Base-by-base conservation (phyloP, 2,888 invertebrate species). In the Diaprepes abbreviatus region DNA sequence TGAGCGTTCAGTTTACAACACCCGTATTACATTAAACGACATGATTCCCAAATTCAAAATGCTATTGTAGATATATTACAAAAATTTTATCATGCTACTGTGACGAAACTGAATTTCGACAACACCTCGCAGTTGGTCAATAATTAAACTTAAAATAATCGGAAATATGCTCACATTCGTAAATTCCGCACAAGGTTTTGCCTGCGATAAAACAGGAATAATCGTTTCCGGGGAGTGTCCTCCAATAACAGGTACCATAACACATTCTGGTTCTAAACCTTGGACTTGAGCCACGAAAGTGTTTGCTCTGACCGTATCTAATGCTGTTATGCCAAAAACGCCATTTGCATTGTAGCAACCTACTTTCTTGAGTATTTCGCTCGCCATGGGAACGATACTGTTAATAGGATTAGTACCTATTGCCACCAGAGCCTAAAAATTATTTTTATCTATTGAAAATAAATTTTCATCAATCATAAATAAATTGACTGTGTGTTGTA, bases 191-290 rank as follows among this genome's bases (percentile, higher is more conserved):
- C 80, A 80, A 1, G 84, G 93, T 66, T 85, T 87, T 3, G 89
- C 87, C 78, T 91, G 91, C 0, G 94, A 93, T 66, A 94, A 86
- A 14, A 95, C 84, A 0, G 95, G 95, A 17, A 95, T 87, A 72
- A 91, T 90, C 1, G 93, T 93, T 71, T 88, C 87, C 10, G 90
- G 88, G 16, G 91, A 89, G 81, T 92, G 91, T 0, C 95, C 95
- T 31, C 95, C 94, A 57, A 90, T 86, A 0, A 95, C 91, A 0
- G 95, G 95, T 6, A 93, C 90, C 73, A 86, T 83, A 9, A 93
- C 90, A 72, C 88, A 86, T 71, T 87, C 85, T 0, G 93, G 90
- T 74, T 89, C 87, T 38, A 92, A 74, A 0, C 88, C 88, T 80
- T 90, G 83, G 12, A 89, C 86, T 72, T 89, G 86, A 1, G 93